These are phyloP conservation scores for Lepidocyrtinus sp. DNA, from an alignment of 2,888 invertebrate species.

Conservation along the genomic window DNA sequence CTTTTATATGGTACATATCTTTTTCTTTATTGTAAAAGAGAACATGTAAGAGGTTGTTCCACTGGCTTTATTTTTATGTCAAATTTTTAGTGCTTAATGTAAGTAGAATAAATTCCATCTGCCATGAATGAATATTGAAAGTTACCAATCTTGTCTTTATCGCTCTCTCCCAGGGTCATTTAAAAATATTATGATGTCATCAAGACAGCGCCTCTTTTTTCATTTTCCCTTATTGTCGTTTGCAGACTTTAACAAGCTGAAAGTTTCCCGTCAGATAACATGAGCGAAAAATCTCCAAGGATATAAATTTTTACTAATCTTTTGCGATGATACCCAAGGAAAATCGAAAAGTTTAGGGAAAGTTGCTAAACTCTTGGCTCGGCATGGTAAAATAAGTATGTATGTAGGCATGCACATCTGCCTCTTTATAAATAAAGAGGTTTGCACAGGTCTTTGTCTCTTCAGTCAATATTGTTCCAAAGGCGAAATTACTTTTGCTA, in stretches of 20 bases:
- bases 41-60: conserved; percentile 22
- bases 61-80: conserved; percentile 28
- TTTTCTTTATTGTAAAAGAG: too few relatives aligned
- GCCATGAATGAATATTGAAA: conserved; percentile 54
- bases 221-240: conserved; percentile 14
- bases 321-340: neutral
- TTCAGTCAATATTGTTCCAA: neutral
- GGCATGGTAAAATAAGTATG: neutral
- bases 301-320: conserved; percentile 9
- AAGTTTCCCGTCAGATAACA: neutral
- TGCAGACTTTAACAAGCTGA: neutral
- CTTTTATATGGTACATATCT: too few relatives aligned
- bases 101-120: conserved; percentile 53
- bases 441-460: neutral
- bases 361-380: neutral
- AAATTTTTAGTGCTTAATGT: conserved; percentile 36
- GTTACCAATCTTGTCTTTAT: conserved; percentile 59
- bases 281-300: neutral
- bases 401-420: neutral
- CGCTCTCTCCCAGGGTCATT: conserved; percentile 51
- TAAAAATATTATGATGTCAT: conserved; percentile 58
- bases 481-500: neutral
- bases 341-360: neutral
- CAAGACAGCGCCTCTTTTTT: conserved; percentile 44
- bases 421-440: neutral